phyloP scores from a whole-genome alignment of 2,888 invertebrate species.

The Lasioglossum figueresi region DNA sequence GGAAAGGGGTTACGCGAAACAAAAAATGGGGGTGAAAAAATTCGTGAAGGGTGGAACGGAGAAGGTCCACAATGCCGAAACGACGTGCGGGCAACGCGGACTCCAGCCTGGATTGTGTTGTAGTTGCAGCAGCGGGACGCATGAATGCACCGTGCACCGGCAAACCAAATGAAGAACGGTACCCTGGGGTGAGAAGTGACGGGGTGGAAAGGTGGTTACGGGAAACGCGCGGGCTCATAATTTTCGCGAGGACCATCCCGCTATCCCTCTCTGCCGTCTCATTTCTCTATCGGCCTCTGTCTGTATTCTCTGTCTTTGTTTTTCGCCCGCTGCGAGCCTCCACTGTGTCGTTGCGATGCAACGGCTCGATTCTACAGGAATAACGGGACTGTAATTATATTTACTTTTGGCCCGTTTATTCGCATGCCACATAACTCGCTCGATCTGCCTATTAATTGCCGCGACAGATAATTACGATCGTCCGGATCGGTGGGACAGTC shows the following conservation, averaged over 20 bases:
- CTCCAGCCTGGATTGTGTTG: constrained; percentile 35
- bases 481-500: constrained; percentile 12
- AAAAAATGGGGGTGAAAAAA: not conserved
- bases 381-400: constrained; percentile 55
- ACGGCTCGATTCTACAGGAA: not conserved
- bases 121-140: constrained; percentile 45
- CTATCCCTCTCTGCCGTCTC: not conserved
- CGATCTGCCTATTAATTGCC: constrained; percentile 62
- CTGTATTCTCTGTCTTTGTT: not conserved
- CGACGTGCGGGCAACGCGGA: constrained; percentile 13
- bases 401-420: constrained; percentile 59
- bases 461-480: constrained; percentile 51
- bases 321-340: too few relatives aligned
- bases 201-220: constrained; percentile 53
- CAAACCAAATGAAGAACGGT: constrained; percentile 49
- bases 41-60: not conserved
- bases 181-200: constrained; percentile 45
- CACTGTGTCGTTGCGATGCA: not conserved
- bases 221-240: constrained; percentile 58
- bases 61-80: constrained; percentile 33
- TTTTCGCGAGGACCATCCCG: constrained; percentile 54
- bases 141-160: constrained; percentile 52
- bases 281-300: not conserved
- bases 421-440: constrained; percentile 54
- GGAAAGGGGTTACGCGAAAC: not conserved